Evolutionary conservation across 2,113 vertebrate species (phyloP).

Genomic region (Grallaria varia): DNA sequence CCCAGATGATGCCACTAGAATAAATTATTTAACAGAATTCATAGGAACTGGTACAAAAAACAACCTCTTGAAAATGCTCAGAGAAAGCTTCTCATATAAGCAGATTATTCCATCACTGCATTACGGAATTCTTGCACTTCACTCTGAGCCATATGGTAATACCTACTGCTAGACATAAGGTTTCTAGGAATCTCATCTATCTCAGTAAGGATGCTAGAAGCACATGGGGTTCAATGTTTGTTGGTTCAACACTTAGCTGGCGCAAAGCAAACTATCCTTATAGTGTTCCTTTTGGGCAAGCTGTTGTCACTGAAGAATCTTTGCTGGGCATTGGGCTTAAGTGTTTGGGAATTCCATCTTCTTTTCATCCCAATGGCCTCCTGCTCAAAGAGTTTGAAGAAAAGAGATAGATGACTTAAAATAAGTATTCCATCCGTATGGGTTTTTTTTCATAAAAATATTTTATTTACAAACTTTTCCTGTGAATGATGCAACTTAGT

Average conservation of each 20-base stretch:
- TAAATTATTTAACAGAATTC: not conserved
- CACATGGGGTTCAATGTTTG: constrained; percentile 49
- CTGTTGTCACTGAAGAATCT: not conserved
- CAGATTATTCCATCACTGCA: constrained; percentile 35
- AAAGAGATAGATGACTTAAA: not conserved
- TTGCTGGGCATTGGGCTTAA: not conserved
- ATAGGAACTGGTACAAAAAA: not conserved
- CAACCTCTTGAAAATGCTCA: not conserved
- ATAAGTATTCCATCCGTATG: not conserved
- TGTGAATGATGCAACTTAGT: not conserved
- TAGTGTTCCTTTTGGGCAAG: not conserved
- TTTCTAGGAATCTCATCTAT: constrained; percentile 41
- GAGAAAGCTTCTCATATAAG: not conserved
- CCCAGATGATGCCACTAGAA: not conserved
- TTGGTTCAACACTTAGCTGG: constrained; percentile 42
- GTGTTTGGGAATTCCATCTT: not conserved
- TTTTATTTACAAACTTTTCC: not conserved
- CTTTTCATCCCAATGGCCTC: not conserved
- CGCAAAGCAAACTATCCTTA: constrained; percentile 27
- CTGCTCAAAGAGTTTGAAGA: not conserved
- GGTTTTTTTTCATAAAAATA: not conserved
- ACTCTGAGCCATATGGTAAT: constrained; percentile 47
- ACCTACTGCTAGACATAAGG: constrained; percentile 54
- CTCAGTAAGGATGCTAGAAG: constrained; percentile 33
- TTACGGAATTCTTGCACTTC: constrained; percentile 48